Conservation (phyloP, 2,797 vertebrate species). For the Acrossocheilus wenchowensis region DNA sequence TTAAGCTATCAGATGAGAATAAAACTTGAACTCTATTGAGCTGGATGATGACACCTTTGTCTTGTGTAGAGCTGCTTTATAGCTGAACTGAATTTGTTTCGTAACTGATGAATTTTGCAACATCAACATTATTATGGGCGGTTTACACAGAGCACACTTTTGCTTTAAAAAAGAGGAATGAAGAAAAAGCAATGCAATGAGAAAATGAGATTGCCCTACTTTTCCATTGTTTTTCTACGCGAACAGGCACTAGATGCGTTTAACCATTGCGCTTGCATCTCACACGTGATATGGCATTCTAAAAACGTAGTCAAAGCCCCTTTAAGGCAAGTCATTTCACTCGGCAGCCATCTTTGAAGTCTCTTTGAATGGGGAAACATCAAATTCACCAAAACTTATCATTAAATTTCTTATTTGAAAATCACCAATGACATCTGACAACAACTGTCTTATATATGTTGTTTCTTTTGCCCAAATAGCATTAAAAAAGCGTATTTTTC, state of each 20-base stretch:
- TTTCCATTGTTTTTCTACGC: not conserved
- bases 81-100: not conserved
- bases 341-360: not conserved
- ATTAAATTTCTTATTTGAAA: too few relatives aligned
- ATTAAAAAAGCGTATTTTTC: too few relatives aligned
- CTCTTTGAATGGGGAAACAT: not conserved
- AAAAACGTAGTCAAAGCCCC: not conserved
- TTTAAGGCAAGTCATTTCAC: not conserved
- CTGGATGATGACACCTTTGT: not conserved
- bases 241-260: not conserved
- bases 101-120: not conserved
- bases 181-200: not conserved
- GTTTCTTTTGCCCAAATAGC: too few relatives aligned
- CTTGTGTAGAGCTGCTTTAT: not conserved
- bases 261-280: not conserved
- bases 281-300: not conserved
- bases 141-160: not conserved
- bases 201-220: not conserved
- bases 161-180: not conserved
- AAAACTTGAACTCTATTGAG: not conserved
- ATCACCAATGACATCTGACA: too few relatives aligned
- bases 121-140: not conserved
- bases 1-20: not conserved
- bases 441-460: too few relatives aligned
- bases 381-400: not conserved